Evolutionary conservation across 2,797 vertebrate genomes (phyloP), one percentile per base, ranked within the genome.

Genomic region (Chloroceryle inda): DNA sequence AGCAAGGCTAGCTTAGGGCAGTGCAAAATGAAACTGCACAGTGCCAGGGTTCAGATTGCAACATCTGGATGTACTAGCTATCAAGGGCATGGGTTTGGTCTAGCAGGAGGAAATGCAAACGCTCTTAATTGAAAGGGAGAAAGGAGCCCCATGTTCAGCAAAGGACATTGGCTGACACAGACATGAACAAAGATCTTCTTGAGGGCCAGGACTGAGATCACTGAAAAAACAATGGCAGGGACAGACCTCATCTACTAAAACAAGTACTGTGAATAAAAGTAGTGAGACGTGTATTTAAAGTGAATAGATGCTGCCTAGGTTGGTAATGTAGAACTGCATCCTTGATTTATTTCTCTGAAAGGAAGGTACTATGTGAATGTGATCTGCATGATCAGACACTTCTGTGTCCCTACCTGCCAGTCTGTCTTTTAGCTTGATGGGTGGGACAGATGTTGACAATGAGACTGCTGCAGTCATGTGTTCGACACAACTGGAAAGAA

Each of bases 391-490:
- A n/a, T 40, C 35, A 45, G 55, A 45, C 12, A 19, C 22, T 21
- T 0, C 0, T 23, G 23, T 62, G 15, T 45, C 62, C 44, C 42
- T 38, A 0, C 42, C 11, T 33, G 13, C 18, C 33, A 31, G 23
- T 5, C n/a, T 31, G 0, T 26, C 11, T 17, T 53, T 23, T 10
- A 75, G 10, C 56, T 87, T 40, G 20, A 29, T 29, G 33, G 22
- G 4, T n/a, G 52, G 50, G 35, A 55, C 67, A 76, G n/a, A 35
- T 14, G 18, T 2, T 20, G 75, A 33, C 52, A 42, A 45, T 3
- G 26, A 42, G 24, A 58, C 17, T 37, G 9, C 42, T 88, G 37
- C 55, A 33, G 19, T 52, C 33, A n/a, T 42, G 6, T 12, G 8
- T 52, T 77, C 56, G 31, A 44, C 5, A 59, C 45, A 62, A 6